Conservation (phyloP, 2,113 vertebrate genomes). For the Paratilapia polleni region DNA sequence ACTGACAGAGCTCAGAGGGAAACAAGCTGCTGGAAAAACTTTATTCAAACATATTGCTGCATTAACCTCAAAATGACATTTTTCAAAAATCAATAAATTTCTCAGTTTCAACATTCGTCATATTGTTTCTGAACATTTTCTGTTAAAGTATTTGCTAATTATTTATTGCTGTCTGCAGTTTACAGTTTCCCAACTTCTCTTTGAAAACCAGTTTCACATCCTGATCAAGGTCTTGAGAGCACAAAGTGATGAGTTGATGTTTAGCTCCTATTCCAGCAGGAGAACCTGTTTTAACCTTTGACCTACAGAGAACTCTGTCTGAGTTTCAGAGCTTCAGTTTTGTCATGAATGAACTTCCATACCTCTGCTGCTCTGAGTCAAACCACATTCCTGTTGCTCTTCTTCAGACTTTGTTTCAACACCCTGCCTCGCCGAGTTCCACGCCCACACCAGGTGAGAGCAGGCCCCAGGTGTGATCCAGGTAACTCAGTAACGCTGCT, state of each 20-base stretch:
- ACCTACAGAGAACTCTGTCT: too few relatives aligned
- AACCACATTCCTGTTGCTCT: slow-evolving; percentile 40
- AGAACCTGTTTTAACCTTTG: too few relatives aligned
- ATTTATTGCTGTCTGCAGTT: background rate
- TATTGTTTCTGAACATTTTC: background rate
- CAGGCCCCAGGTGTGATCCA: background rate
- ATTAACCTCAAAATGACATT: too few relatives aligned
- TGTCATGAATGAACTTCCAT: slow-evolving; percentile 9
- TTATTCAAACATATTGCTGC: too few relatives aligned
- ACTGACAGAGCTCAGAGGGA: too few relatives aligned
- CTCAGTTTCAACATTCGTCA: background rate
- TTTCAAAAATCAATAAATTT: background rate
- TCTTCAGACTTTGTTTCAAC: background rate
- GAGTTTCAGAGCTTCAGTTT: background rate
- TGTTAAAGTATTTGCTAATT: background rate
- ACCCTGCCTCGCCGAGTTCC: background rate
- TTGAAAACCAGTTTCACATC: too few relatives aligned
- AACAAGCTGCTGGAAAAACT: too few relatives aligned
- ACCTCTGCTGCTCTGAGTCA: background rate
- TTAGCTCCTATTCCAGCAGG: background rate
- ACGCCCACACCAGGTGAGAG: slow-evolving; percentile 5
- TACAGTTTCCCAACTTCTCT: too few relatives aligned
- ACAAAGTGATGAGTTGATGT: background rate
- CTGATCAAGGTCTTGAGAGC: too few relatives aligned
- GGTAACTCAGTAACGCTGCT: background rate